Evolutionary conservation across 2,888 invertebrate species (phyloP), one percentile per base, ranked within the genome.

Genomic region (Cyclophora punctaria): DNA sequence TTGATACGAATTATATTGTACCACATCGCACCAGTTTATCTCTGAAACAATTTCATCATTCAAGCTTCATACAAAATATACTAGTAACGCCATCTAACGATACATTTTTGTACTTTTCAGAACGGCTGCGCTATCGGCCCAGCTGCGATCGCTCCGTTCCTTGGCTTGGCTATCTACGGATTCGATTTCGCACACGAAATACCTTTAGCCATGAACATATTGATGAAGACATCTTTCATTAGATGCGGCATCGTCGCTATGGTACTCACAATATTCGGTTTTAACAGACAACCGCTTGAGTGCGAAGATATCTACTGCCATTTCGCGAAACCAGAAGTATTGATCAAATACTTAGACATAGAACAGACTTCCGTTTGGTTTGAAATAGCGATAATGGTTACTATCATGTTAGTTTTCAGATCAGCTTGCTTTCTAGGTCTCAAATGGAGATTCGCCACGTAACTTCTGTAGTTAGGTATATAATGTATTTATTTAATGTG

Each of bases 71-170:
- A 20, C 20, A 20, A 20, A 20, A 20, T 20, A 20, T 20, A 20
- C 20, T 20, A 20, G 20, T 20, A 20, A 2, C 20, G 20, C 20
- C 20, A 20, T 20, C 20, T 20, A 20, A 20, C 20, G 20, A 20
- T 20, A 20, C 4, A 48, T 42, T 47, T 46, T 40, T 52, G 51
- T 51, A 3, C 40, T 55, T 85, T 82, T 5, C 83, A 93, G 93
- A 93, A 93, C 58, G 93, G 93, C 34, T 91, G 91, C 55, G 92
- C 92, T 4, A 90, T 93, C 45, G 93, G 92, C 0, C 93, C 93
- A 1, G 76, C 92, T 49, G 76, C 90, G 0, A 90, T 93, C 44
- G 93, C 93, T 0, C 92, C 92, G 0, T 91, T 92, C 63, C 89
- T 93, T 50, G 93, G 93, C 2, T 74, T 93, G 7, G 93, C 91